Evolutionary conservation across 2,888 invertebrate genomes (phyloP), one percentile per base, ranked within the genome.

Genomic region (Drosophila diplacantha): DNA sequence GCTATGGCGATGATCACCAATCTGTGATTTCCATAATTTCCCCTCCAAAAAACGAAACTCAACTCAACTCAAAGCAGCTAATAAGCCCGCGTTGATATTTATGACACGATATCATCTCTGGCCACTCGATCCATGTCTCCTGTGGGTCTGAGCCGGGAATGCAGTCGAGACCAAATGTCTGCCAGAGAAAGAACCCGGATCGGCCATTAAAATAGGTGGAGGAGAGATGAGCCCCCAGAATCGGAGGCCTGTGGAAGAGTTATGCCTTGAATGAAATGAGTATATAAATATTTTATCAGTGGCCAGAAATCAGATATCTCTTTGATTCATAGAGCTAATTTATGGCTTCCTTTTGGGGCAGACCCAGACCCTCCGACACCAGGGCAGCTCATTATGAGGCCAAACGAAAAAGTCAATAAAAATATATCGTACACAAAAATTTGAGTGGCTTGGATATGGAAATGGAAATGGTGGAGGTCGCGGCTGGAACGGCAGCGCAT

Each of bases 251-350:
- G 38, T 26, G 54, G 20, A 50, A 70, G 63, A 84, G 71, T 84
- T 82, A 80, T 82, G 84, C 69, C 69, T 55, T 50, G 67, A 73
- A 63, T 71, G 71, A 81, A 77, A 84, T 82, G 82, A 79, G 81
- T 69, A 77, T 80, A 80, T 84, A 83, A 77, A 78, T 85, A 79
- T 85, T 83, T 86, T 85, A 86, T 85, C 86, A 80, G 69, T 73
- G 65, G 49, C 71, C 75, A 81, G 85, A 85, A 86, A 85, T 85
- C 85, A 86, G 85, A 86, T 85, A 85, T 85, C 78, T 63, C 63
- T 75, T 85, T 82, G 83, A 86, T 86, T 85, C 85, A 85, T 85
- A 85, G 86, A 85, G 78, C 78, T 85, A 84, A 86, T 85, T 85
- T 85, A 85, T 86, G 75, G 86, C 84, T 86, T 85, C 85, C 85